Percentiles rank a stretch among this genome's conserved stretches.
These are phyloP conservation scores for Heliconius ismenius DNA, from an alignment of 2,888 invertebrate species.

Conservation along the genomic window DNA sequence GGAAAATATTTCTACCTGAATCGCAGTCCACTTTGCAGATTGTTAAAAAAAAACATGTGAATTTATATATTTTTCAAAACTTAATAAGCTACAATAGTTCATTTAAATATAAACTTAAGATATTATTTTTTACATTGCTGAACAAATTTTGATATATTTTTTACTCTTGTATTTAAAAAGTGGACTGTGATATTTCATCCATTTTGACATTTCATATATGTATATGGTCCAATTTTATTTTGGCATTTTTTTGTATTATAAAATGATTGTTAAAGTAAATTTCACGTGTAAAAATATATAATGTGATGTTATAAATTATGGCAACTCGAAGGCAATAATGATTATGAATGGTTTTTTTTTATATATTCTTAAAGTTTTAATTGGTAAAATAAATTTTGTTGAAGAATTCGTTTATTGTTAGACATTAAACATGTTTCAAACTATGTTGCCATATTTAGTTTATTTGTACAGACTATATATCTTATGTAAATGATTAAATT, in stretches of 20 bases:
- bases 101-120: conserved; percentile 1
- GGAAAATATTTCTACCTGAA: not conserved
- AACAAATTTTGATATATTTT: conserved; percentile 19
- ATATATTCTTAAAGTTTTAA: not conserved
- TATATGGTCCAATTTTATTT: not conserved
- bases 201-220: not conserved
- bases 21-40: not conserved
- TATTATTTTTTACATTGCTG: not conserved
- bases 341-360: not conserved
- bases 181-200: conserved; percentile 7
- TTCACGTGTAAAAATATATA: conserved; percentile 6
- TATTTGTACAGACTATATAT: not conserved
- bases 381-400: not conserved
- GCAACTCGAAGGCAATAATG: not conserved
- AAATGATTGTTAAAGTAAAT: conserved; percentile 14
- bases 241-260: not conserved
- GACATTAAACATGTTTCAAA: not conserved
- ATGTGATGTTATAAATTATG: not conserved
- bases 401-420: not conserved
- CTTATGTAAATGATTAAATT: not conserved
- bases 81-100: not conserved
- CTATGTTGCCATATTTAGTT: conserved; percentile 12
- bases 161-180: not conserved
- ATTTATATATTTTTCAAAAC: conserved; percentile 4
- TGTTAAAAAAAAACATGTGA: not conserved